A percentile compares a stretch with the other conserved stretches of the same genome.
Conservation (phyloP, 2,888 invertebrate genomes). For the Scaeva pyrastri region DNA sequence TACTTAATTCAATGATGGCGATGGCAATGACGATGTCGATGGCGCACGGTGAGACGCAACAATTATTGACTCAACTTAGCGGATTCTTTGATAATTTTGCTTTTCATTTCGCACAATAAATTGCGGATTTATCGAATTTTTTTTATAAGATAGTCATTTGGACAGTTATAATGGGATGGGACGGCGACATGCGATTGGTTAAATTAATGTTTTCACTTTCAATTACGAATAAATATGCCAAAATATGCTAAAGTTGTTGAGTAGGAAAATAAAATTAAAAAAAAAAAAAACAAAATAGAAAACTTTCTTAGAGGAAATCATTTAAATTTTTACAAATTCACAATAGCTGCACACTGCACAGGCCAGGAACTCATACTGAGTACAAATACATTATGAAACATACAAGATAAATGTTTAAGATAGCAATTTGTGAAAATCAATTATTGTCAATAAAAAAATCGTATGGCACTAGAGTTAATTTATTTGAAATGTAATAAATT, state of each 20-base stretch:
- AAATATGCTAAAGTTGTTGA: not conserved
- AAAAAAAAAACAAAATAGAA: not conserved
- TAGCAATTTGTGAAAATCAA: not conserved
- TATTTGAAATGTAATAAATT: conserved; percentile 6
- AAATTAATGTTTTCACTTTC: conserved; percentile 63
- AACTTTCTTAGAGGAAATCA: conserved; percentile 25
- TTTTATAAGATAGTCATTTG: conserved; percentile 18
- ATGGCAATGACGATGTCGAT: conserved; percentile 1
- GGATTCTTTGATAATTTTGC: conserved; percentile 61
- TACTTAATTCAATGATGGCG: conserved; percentile 12
- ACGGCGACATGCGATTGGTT: conserved; percentile 31
- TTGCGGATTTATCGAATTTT: conserved; percentile 61
- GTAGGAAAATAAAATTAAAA: not conserved
- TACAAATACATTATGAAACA: too few relatives aligned
- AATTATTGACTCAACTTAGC: conserved; percentile 28
- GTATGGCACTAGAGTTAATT: not conserved
- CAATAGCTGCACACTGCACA: not conserved
- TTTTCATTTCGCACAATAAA: conserved; percentile 67
- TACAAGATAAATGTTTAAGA: too few relatives aligned
- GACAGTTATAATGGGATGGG: conserved; percentile 28
- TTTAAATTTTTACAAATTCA: conserved; percentile 6
- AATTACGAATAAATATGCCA: conserved; percentile 25
- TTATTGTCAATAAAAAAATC: conserved; percentile 1
- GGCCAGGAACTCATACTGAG: too few relatives aligned
- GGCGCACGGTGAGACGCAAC: conserved; percentile 14